A percentile compares a stretch with the other conserved stretches of the same genome.
phyloP scores from a whole-genome alignment of 2,888 invertebrate species.

The Pterobdella sp. region DNA sequence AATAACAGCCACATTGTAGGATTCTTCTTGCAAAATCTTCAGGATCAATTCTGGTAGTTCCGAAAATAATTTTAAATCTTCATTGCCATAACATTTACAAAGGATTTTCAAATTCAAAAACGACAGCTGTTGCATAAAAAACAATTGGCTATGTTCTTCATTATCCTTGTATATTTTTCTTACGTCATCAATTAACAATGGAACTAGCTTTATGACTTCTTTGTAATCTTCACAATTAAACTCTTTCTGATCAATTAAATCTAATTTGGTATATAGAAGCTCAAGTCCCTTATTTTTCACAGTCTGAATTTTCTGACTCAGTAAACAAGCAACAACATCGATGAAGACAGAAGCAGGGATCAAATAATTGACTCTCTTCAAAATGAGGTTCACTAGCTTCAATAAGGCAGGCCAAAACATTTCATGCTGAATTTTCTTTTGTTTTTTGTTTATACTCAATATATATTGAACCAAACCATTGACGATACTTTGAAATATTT shows the following conservation, averaged over 20 bases:
- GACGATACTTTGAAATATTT: not conserved
- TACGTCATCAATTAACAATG: not conserved
- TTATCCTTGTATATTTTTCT: not conserved
- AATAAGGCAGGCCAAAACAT: conserved; percentile 11
- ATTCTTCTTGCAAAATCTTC: not conserved
- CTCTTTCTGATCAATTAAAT: not conserved
- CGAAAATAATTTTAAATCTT: not conserved
- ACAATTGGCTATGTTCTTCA: not conserved
- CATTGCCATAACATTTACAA: not conserved
- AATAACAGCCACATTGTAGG: not conserved
- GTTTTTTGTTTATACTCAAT: not conserved
- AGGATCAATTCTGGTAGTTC: not conserved
- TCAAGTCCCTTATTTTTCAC: conserved; percentile 13
- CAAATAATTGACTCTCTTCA: conserved; percentile 2
- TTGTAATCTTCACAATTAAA: not conserved
- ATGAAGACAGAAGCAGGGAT: conserved; percentile 12
- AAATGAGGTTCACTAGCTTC: not conserved
- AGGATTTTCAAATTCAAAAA: conserved; percentile 17
- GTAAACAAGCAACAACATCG: not conserved
- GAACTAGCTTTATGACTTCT: not conserved
- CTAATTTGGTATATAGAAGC: not conserved
- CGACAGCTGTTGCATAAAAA: not conserved
- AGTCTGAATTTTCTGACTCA: not conserved
- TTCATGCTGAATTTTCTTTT: conserved; percentile 1
- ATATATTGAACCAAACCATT: not conserved